Evolutionary conservation across 2,797 vertebrate genomes (phyloP).

Genomic region (Thalassophryne amazonica): DNA sequence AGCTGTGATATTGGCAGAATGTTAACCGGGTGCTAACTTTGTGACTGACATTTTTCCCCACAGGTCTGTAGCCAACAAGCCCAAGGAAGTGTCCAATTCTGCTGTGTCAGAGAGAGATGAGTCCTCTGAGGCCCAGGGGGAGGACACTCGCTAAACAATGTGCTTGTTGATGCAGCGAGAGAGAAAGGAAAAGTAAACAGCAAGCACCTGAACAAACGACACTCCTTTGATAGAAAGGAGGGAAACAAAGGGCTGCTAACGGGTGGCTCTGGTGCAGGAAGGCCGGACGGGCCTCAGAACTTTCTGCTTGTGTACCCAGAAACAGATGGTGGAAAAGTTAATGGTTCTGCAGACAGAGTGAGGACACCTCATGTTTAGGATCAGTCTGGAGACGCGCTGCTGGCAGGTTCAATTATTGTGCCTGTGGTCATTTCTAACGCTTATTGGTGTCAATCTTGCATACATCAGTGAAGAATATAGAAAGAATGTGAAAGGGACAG

Average conservation of each 20-base stretch:
- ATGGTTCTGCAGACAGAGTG: conserved; percentile 17
- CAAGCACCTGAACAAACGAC: conserved; percentile 68
- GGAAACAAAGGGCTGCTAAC: conserved; percentile 34
- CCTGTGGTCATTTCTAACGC: conserved; percentile 5
- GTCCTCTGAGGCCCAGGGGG: not conserved
- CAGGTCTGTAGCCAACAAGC: conserved; percentile 46
- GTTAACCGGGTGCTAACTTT: not conserved
- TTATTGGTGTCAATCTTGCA: too few relatives aligned
- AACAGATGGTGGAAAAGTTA: conserved; percentile 14
- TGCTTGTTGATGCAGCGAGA: conserved; percentile 19
- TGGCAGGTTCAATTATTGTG: not conserved
- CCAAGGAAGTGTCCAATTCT: conserved; percentile 10
- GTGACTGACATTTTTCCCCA: conserved; percentile 3
- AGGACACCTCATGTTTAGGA: conserved; percentile 17
- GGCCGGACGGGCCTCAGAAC: conserved; percentile 19
- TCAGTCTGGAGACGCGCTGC: conserved; percentile 1
- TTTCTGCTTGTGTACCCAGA: conserved; percentile 27
- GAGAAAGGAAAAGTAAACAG: conserved; percentile 23
- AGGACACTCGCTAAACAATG: conserved; percentile 9
- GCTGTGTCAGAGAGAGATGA: not conserved
- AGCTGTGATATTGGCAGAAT: too few relatives aligned
- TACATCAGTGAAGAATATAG: too few relatives aligned
- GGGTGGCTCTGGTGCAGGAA: conserved; percentile 21
- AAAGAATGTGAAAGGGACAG: too few relatives aligned
- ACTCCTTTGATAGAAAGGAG: conserved; percentile 29